Conservation (phyloP, 2,113 vertebrate genomes). For the Patagioenas fasciata region DNA sequence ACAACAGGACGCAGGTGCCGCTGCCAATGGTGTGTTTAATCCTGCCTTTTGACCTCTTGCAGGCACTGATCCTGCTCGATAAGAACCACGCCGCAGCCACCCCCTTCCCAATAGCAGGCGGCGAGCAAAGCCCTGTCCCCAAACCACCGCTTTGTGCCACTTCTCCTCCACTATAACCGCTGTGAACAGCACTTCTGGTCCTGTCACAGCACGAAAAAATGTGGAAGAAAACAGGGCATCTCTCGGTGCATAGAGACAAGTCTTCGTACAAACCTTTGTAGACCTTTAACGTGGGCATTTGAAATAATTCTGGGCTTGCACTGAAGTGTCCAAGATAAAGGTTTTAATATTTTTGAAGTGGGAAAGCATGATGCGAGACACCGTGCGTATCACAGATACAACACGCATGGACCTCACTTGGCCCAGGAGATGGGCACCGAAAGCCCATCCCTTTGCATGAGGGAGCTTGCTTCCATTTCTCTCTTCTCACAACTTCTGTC, state of each 20-base stretch:
- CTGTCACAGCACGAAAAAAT: background rate
- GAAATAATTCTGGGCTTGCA: background rate
- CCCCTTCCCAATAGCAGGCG: background rate
- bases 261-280: background rate
- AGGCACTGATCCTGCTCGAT: background rate
- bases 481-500: background rate
- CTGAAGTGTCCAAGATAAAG: background rate
- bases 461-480: background rate
- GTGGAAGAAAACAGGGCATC: background rate
- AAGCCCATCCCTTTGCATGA: background rate
- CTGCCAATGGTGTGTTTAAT: background rate
- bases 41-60: background rate
- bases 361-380: background rate
- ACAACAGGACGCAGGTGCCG: background rate
- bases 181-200: background rate
- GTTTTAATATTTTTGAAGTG: background rate
- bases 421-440: background rate
- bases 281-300: background rate
- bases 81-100: background rate
- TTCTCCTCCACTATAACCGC: background rate
- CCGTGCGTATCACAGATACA: background rate
- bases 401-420: background rate
- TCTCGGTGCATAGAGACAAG: background rate
- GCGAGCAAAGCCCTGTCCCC: background rate
- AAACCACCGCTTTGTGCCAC: background rate